Conservation (phyloP, 2,797 vertebrate genomes). For the Chiloscyllium punctatum region DNA sequence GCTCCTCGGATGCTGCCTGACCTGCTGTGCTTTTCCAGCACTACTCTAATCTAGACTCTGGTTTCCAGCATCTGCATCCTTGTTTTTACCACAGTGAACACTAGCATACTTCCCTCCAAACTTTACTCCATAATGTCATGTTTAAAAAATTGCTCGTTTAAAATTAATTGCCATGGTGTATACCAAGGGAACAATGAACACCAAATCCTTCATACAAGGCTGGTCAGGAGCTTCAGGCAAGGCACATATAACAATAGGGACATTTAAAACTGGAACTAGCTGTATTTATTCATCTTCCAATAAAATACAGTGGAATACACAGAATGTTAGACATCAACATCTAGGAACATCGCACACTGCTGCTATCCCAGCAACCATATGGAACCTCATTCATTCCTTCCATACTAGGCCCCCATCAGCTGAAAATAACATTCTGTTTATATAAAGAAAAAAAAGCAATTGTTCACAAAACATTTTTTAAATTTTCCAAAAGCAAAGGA, state of each 20-base stretch:
- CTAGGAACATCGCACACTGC: background rate
- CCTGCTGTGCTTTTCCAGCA: too few species aligned
- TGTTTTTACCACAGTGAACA: too few species aligned
- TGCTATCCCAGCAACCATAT: background rate
- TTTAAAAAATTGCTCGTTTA: background rate
- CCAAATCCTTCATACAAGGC: background rate
- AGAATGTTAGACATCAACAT: background rate
- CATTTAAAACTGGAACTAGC: background rate
- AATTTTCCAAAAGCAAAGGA: background rate
- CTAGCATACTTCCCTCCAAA: background rate
- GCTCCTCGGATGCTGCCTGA: too few species aligned
- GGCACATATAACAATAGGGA: background rate
- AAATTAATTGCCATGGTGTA: background rate
- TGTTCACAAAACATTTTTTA: background rate
- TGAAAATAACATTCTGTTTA: background rate
- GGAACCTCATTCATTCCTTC: background rate
- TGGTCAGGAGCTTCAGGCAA: background rate
- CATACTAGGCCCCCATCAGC: background rate
- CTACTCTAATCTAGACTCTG: too few species aligned
- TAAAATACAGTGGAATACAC: background rate
- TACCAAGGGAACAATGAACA: background rate
- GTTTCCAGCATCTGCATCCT: too few species aligned
- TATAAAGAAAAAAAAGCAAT: background rate
- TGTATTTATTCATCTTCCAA: conserved; percentile 3
- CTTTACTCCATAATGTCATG: background rate